phyloP scores from a whole-genome alignment of 2,113 vertebrate genomes.

The Cervus canadensis region DNA sequence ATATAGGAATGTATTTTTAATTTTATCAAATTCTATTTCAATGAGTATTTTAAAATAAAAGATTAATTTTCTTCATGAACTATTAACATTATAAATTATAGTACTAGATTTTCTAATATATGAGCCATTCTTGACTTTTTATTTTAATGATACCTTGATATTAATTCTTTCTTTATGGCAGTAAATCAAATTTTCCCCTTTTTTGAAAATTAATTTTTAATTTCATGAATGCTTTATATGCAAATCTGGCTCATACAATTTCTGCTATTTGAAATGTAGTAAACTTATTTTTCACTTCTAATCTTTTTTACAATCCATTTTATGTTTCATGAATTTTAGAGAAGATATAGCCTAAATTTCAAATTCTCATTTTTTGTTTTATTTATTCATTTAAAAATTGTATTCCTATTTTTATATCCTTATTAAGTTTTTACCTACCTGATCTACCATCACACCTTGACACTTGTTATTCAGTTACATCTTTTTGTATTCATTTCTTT shows the following conservation, averaged over 20 bases:
- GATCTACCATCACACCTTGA: too few relatives aligned
- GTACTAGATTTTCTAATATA: neutral
- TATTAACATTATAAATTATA: neutral
- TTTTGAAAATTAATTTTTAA: neutral
- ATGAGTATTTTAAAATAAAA: neutral
- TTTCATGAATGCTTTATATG: neutral
- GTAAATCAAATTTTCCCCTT: neutral
- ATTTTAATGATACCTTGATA: neutral
- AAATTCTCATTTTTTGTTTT: neutral
- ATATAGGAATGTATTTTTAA: neutral
- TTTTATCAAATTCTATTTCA: neutral
- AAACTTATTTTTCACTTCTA: neutral
- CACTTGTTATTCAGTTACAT: neutral
- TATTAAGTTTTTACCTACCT: neutral
- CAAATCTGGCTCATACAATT: neutral
- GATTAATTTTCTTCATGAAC: neutral
- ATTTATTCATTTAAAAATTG: neutral
- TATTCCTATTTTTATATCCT: neutral
- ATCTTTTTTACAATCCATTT: neutral
- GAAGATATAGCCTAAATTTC: neutral
- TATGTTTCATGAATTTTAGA: neutral
- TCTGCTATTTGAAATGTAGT: neutral
- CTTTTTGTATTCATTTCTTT: neutral
- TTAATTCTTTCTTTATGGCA: neutral
- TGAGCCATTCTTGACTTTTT: neutral